Evolutionary conservation across 2,888 invertebrate species (phyloP), one percentile per base, ranked within the genome.

Genomic region (Scaptomyza flava): DNA sequence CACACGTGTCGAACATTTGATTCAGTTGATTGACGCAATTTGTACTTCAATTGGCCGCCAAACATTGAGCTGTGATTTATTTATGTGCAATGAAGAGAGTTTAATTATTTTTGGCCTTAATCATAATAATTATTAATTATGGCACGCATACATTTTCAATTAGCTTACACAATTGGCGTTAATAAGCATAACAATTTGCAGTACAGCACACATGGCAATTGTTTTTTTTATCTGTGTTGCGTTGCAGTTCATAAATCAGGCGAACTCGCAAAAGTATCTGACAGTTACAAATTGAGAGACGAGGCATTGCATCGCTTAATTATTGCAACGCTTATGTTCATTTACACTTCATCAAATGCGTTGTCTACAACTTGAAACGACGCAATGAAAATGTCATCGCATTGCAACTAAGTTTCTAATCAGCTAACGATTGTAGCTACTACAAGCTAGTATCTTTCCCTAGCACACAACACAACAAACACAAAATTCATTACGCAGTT

Each of bases 281-380:
- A 84, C 87, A 84, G 86, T 85, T 85, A 85, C 86, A 87, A 87
- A 84, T 80, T 65, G 82, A 17, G 30, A 36, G 30, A 43, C 50
- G 54, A 31, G 12, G 33, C 59, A 53, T 83, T 75, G 72, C 81
- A 73, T 66, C 79, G 71, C 71, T n/a, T n/a, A n/a, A n/a, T n/a
- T n/a, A 81, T 81, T 75, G 72, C 81, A 73, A 67, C 79, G 71
- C 71, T 84, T 75, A 74, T 79, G 84, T 79, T 79, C 77, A 87
- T 79, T 84, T 77, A 74, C 81, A 79, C 77, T 80, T 75, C 85
- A 85, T 80, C 87, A 82, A 87, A 74, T 85, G 87, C 85, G 87
- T 87, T 79, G 83, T 87, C 87, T 67, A 63, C 69, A 76, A 60
- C 50, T 57, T 62, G 61, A 36, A 76, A 76, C 77, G 68, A 79